A percentile compares a stretch with the other conserved stretches of the same genome.
Conservation (phyloP, 2,888 invertebrate species). For the Mactromeris polynyma region DNA sequence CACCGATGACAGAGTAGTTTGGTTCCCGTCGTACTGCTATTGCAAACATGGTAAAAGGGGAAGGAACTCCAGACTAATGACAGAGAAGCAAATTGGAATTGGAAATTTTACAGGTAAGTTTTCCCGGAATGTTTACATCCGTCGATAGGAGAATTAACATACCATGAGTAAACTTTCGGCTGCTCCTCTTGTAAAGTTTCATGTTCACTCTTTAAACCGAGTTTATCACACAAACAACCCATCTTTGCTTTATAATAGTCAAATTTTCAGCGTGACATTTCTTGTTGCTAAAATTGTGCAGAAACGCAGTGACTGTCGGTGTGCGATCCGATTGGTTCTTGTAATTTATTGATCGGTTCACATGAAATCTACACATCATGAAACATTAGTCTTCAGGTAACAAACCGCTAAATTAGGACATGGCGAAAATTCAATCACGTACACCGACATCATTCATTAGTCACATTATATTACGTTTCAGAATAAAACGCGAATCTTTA, state of each 20-base stretch:
- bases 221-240: slow-evolving; percentile 64
- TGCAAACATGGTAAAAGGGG: too few relatives aligned
- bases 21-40: too few relatives aligned
- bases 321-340: not conserved
- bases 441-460: too few relatives aligned
- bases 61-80: too few relatives aligned
- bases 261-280: slow-evolving; percentile 58
- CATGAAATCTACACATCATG: not conserved
- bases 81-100: too few relatives aligned
- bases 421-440: too few relatives aligned
- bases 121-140: not conserved
- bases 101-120: not conserved
- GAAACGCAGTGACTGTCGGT: slow-evolving; percentile 27
- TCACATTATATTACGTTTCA: too few relatives aligned
- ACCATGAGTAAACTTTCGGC: slow-evolving; percentile 68
- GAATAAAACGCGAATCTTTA: too few relatives aligned
- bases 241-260: slow-evolving; percentile 20
- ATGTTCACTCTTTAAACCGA: slow-evolving; percentile 47
- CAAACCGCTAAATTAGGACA: too few relatives aligned
- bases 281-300: slow-evolving; percentile 68
- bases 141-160: not conserved
- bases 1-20: too few relatives aligned
- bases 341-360: not conserved
- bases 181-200: slow-evolving; percentile 61
- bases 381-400: not conserved